Conservation (phyloP, 2,797 vertebrate genomes). For the Sebastes matsubarae region DNA sequence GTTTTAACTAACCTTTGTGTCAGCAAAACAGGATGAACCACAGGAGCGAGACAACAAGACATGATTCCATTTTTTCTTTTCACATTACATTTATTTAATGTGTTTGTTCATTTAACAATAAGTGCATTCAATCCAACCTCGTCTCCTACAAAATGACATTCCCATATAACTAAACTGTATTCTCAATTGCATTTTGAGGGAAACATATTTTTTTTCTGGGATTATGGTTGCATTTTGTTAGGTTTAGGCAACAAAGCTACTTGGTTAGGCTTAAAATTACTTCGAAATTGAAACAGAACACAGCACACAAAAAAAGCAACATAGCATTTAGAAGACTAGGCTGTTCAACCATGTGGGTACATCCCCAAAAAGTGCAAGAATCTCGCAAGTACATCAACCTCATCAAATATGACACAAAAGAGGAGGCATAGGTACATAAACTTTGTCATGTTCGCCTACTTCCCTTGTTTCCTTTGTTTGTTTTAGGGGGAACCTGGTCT, state of each 20-base stretch:
- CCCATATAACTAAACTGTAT: no score
- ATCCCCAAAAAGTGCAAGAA: not conserved
- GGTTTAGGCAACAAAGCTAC: no score
- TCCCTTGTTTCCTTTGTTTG: not conserved
- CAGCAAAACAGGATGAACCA: not conserved
- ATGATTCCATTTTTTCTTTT: not conserved
- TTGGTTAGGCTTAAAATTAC: no score
- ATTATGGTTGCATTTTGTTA: no score
- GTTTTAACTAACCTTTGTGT: no score
- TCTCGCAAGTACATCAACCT: not conserved
- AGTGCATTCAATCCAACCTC: not conserved
- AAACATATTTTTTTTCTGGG: no score
- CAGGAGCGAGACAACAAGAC: not conserved
- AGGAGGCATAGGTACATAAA: not conserved
- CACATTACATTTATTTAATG: not conserved
- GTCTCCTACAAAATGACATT: no score
- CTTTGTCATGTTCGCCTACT: constrained; percentile 30
- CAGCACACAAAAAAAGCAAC: no score
- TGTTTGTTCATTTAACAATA: not conserved
- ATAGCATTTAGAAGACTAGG: no score
- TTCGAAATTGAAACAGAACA: rapidly evolving
- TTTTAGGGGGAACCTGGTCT: constrained; percentile 93
- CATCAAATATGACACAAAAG: not conserved
- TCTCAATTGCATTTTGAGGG: no score
- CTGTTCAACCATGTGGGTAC: not conserved